phyloP scores from a whole-genome alignment of 2,888 invertebrate genomes.

The Eupithecia insigniata region DNA sequence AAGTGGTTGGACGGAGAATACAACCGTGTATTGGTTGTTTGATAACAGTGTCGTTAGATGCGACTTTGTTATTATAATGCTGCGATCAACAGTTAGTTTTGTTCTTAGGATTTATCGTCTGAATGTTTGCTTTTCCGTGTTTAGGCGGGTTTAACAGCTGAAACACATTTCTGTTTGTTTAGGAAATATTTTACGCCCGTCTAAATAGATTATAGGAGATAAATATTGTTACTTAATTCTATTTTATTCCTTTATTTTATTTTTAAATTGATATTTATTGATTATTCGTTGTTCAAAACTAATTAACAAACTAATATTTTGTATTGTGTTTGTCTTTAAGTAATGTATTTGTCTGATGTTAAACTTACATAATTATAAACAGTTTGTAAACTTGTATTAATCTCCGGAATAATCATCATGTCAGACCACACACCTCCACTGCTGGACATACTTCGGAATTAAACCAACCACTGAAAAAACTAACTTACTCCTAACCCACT shows the following conservation, averaged over 20 bases:
- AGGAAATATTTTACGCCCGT: background rate
- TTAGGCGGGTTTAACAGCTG: background rate
- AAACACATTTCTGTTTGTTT: background rate
- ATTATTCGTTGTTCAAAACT: too few species aligned
- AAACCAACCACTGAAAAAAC: too few species aligned
- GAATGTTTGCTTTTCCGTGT: slow-evolving; percentile 10
- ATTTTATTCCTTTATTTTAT: too few species aligned
- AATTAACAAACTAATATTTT: too few species aligned
- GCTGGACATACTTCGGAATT: too few species aligned
- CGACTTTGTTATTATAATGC: slow-evolving; percentile 6
- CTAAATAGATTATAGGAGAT: background rate
- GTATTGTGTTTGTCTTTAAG: too few species aligned
- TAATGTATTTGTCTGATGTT: too few species aligned
- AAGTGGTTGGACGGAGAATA: background rate
- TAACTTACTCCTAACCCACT: background rate
- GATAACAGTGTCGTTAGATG: slow-evolving; percentile 3
- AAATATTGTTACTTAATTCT: background rate
- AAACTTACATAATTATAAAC: too few species aligned
- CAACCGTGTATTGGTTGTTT: background rate
- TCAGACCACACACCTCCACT: too few species aligned
- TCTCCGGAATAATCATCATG: too few species aligned
- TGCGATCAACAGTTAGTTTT: slow-evolving; percentile 10
- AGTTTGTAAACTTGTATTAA: too few species aligned
- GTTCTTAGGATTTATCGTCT: slow-evolving; percentile 1
- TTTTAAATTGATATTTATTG: too few species aligned